Conservation (phyloP, 1,140 invertebrate species). For the Dolichoris vasculosae region DNA sequence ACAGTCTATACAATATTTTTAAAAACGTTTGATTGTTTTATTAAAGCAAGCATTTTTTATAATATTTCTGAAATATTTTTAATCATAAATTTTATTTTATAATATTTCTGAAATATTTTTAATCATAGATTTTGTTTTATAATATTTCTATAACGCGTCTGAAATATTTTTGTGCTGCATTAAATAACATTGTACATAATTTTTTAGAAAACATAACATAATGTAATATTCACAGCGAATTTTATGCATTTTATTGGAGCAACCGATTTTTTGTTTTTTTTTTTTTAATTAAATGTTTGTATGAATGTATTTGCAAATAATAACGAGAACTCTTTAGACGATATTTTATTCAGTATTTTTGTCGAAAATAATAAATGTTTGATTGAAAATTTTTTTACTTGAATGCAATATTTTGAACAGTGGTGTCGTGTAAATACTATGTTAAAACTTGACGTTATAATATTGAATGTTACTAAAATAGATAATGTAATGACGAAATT, state of each 20-base stretch:
- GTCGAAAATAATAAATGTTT: neutral
- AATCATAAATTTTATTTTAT: neutral
- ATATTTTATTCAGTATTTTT: neutral
- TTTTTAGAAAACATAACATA: constrained; percentile 8
- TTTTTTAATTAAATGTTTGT: neutral
- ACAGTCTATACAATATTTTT: neutral
- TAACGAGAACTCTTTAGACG: neutral
- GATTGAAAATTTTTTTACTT: neutral
- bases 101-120: neutral
- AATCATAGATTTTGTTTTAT: neutral
- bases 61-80: neutral
- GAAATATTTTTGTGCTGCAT: neutral
- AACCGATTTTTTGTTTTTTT: neutral
- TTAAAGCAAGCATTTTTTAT: neutral
- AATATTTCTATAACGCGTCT: neutral
- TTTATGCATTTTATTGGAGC: constrained; percentile 14
- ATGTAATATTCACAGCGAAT: constrained; percentile 8
- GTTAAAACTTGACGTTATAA: neutral
- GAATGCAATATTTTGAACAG: neutral
- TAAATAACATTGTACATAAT: constrained; percentile 23
- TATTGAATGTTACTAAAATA: neutral
- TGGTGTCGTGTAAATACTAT: neutral
- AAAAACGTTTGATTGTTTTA: neutral
- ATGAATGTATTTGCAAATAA: neutral
- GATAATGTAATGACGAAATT: neutral